Percentiles rank a stretch among this genome's conserved stretches.
These are phyloP conservation scores for Anastrepha obliqua DNA, from an alignment of 1,140 invertebrate species.

Conservation along the genomic window DNA sequence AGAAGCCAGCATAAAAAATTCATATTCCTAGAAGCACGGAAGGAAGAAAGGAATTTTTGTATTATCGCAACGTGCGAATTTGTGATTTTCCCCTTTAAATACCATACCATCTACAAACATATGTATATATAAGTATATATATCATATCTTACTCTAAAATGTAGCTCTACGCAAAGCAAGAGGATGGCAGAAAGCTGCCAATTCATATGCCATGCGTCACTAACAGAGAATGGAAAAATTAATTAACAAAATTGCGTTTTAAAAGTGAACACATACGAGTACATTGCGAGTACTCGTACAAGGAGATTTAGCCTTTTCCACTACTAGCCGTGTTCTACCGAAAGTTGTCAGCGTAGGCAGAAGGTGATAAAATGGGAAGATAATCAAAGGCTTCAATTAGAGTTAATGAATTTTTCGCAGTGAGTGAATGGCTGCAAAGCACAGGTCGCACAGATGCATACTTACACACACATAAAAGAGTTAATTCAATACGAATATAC, in stretches of 20 bases:
- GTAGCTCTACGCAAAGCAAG: neutral
- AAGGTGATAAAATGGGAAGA: conserved; percentile 26
- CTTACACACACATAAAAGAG: too few species aligned
- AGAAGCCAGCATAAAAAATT: too few species aligned
- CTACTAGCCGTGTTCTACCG: neutral
- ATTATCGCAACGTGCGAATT: neutral
- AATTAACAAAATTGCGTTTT: conserved; percentile 71
- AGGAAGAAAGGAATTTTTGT: neutral
- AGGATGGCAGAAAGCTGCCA: neutral
- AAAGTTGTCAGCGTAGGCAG: neutral
- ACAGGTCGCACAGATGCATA: too few species aligned
- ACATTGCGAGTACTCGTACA: neutral
- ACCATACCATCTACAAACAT: neutral
- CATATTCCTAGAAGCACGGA: neutral
- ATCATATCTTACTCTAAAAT: too few species aligned
- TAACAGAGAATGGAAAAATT: conserved; percentile 57
- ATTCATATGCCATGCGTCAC: neutral
- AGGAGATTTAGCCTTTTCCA: neutral
- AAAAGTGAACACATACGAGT: conserved; percentile 51
- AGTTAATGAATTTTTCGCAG: conserved; percentile 46
- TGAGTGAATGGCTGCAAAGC: neutral
- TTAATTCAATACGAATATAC: too few species aligned
- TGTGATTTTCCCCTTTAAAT: neutral
- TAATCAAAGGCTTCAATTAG: conserved; percentile 49
- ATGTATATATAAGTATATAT: neutral